These are phyloP conservation scores for Netelia inedita DNA, from an alignment of 2,888 invertebrate genomes.

Conservation along the genomic window DNA sequence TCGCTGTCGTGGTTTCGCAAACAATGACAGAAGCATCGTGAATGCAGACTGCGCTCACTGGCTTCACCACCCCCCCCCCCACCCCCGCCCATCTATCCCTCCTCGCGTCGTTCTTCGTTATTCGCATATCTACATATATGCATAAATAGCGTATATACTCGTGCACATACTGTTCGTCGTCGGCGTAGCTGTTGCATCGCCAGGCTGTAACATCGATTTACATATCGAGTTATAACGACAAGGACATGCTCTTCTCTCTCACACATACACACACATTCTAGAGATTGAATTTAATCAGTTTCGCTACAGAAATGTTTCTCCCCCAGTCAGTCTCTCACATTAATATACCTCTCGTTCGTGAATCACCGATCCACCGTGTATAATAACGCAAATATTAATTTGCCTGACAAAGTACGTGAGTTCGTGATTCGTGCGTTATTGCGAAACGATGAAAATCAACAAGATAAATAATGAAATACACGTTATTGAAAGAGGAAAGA, in stretches of 20 bases:
- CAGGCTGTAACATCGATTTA: constrained; percentile 71
- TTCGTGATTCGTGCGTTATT: constrained; percentile 28
- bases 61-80: constrained; percentile 63
- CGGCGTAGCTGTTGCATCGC: constrained; percentile 37
- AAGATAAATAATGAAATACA: neutral
- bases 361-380: neutral
- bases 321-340: constrained; percentile 12
- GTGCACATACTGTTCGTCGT: constrained; percentile 3
- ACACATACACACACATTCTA: neutral
- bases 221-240: constrained; percentile 76
- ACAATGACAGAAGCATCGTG: constrained; percentile 74
- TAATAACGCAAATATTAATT: constrained; percentile 62
- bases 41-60: constrained; percentile 36
- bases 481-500: neutral
- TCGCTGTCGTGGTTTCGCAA: constrained; percentile 67
- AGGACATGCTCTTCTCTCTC: constrained; percentile 23
- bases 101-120: constrained; percentile 13
- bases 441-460: neutral
- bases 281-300: constrained; percentile 74
- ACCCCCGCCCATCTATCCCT: constrained; percentile 35
- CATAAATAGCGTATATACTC: constrained; percentile 1
- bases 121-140: constrained; percentile 11
- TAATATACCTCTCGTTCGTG: constrained; percentile 3
- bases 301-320: constrained; percentile 40
- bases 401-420: constrained; percentile 34